phyloP scores from a whole-genome alignment of 1,140 invertebrate genomes.

The Atta cephalotes region DNA sequence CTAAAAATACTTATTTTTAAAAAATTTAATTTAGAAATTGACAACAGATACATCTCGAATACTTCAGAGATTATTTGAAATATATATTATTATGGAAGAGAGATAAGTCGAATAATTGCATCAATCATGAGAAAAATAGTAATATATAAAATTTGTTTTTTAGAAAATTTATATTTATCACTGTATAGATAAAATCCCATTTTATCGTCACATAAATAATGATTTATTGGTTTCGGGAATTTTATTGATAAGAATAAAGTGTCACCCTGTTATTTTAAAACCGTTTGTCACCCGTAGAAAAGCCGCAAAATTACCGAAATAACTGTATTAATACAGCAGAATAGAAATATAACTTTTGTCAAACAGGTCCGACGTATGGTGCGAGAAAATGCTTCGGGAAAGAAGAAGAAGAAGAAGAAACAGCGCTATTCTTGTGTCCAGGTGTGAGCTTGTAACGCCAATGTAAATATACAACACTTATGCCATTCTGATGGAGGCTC shows the following conservation, averaged over 20 bases:
- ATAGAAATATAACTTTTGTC: constrained; percentile 67
- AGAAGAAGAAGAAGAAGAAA: constrained; percentile 63
- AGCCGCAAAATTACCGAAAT: not conserved
- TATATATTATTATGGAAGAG: not conserved
- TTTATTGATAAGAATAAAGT: not conserved
- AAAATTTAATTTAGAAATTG: too few relatives aligned
- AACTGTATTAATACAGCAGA: not conserved
- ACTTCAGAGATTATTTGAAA: not conserved
- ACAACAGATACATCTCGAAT: not conserved
- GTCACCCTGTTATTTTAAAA: not conserved
- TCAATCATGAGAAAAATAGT: not conserved
- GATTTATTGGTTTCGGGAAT: not conserved
- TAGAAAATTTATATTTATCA: not conserved
- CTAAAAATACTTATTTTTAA: not conserved
- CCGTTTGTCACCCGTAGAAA: not conserved
- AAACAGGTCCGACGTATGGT: constrained; percentile 53
- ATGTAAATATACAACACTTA: constrained; percentile 79
- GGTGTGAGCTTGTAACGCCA: constrained; percentile 83
- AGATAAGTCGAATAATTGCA: too few relatives aligned
- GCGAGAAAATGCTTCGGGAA: constrained; percentile 68
- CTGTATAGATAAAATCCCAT: not conserved
- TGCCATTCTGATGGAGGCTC: constrained; percentile 70
- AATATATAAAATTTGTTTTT: not conserved
- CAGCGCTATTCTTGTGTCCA: constrained; percentile 83
- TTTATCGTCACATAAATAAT: not conserved